Evolutionary conservation across 2,888 invertebrate species (phyloP), one percentile per base, ranked within the genome.

Genomic region (Netelia fuscicornis): DNA sequence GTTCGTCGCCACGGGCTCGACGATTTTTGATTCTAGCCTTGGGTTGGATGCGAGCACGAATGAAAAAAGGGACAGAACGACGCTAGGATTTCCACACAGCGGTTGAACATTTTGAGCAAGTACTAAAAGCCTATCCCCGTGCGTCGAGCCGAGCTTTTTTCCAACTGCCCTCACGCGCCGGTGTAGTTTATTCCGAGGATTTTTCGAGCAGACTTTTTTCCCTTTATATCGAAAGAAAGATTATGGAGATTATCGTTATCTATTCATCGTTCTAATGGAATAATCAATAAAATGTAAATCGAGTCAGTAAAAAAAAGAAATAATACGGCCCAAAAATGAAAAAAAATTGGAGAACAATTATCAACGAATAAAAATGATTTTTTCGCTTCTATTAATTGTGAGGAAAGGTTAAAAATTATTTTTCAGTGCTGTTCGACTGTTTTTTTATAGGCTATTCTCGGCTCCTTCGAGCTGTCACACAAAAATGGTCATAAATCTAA

Each of bases 401-500:
- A 64, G 3, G 52, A 68, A 56, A 2, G 20, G 20, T 20, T 5
- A 17, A 64, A 64, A 42, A 76, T n/a, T 30, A 20, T 30, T 13
- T 25, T 2, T 2, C 10, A 54, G 65, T 11, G 23, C 37, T 42
- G 11, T 20, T 54, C 75, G 30, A 11, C 20, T 30, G 23, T 56
- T 23, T 56, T 44, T 60, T 68, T 48, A 25, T 68, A 20, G 30
- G 10, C 0, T 25, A 30, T 62, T 30, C 25, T 54, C 30, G 76
- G 30, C 54, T 37, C 64, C 56, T 23, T 10, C 2, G 13, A 17
- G 23, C 20, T 42, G 37, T 9, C 54, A 23, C 65, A 76, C 64
- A 76, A 76, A 75, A 76, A 76, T 76, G 65, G 54, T 48, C 62
- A 70, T 78, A 70, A 68, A 78, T 70, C 62, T 23, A 25, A 30